Conservation (phyloP, 1,140 invertebrate species). For the Pseudomyrmex concolor region DNA sequence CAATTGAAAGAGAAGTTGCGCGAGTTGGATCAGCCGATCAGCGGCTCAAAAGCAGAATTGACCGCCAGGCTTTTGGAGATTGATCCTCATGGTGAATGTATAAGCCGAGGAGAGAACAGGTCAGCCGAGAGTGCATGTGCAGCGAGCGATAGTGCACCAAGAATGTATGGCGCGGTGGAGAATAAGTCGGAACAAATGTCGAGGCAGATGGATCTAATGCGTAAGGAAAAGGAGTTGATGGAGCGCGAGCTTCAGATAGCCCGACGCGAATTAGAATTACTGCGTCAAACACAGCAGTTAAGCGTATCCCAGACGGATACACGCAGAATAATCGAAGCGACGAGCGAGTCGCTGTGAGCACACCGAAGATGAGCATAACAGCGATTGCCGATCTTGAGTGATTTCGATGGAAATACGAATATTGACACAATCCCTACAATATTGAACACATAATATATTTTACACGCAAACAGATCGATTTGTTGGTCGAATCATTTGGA, state of each 20-base stretch:
- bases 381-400: neutral
- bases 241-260: neutral
- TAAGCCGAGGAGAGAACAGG: slow-evolving; percentile 86
- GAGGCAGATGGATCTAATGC: too few relatives aligned
- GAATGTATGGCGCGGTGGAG: neutral
- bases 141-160: neutral
- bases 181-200: neutral
- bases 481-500: neutral
- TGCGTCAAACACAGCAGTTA: neutral
- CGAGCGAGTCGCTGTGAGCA: neutral
- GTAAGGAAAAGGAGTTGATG: neutral
- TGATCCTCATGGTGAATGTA: slow-evolving; percentile 85
- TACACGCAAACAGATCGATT: neutral
- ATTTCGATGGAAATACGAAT: neutral
- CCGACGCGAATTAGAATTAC: neutral
- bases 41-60: neutral
- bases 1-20: neutral
- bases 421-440: too few relatives aligned
- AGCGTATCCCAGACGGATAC: neutral
- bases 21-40: neutral
- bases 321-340: neutral
- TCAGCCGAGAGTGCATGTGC: too few relatives aligned
- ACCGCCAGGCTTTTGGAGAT: neutral
- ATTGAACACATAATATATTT: neutral
- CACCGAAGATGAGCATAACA: neutral